Base-by-base conservation (phyloP, 2,888 invertebrate species). In the Caenorhabditis drosophilae region DNA sequence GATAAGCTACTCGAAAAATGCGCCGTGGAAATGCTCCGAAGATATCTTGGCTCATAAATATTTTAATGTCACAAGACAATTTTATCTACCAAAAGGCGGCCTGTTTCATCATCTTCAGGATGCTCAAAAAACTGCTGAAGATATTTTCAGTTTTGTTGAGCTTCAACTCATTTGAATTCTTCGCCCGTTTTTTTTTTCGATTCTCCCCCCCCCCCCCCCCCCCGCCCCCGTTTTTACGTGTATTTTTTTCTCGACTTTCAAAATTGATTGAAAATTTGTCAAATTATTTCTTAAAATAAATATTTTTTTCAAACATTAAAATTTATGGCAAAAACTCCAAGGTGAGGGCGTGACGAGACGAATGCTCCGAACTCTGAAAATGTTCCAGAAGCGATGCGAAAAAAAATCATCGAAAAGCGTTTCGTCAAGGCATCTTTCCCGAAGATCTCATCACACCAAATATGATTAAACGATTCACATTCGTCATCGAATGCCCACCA, bases 111-210 rank as follows among this genome's bases (percentile, higher is more conserved):
- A 69, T 45, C 49, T 76, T 4, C 73, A 76, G 45, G 66, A 70
- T 36, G 54, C 62, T 11, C 42, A 73, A n/a, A 58, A 62, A 23
- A 47, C 67, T 18, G 69, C 75, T 3, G 73, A 74, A 34, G 71
- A 73, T 26, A 73, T 77, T 25, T 77, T 77, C 45, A 31, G 57
- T 26, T 77, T 77, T 59, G 77, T 75, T 35, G 77, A 77, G 41
- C 23, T 67, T 34, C 57, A 60, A 38, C 47, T 67, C 36, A 26
- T 67, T 40, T 50, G 40, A 40, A 12, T 31, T n/a, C n/a, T n/a
- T n/a, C n/a, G n/a, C n/a, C n/a, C n/a, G n/a, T n/a, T n/a, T n/a
- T n/a, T n/a, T n/a, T n/a, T n/a, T n/a, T n/a, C n/a, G n/a, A n/a
- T n/a, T n/a, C n/a, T n/a, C n/a, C n/a, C n/a, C n/a, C n/a, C n/a